phyloP scores from a whole-genome alignment of 2,113 vertebrate species.

The Synodontis membranacea region DNA sequence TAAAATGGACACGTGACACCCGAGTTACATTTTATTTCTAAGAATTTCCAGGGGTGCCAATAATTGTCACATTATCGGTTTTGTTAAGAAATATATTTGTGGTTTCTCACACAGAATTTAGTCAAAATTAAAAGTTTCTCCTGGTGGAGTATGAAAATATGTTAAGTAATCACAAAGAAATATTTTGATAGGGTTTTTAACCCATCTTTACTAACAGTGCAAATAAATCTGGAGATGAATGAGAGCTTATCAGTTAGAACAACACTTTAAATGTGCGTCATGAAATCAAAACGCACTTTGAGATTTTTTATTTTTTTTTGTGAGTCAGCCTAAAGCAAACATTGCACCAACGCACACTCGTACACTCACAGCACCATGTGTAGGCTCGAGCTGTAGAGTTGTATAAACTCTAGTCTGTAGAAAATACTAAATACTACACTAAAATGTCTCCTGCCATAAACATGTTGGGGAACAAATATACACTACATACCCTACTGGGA shows the following conservation, averaged over 20 bases:
- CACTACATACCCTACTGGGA: constrained; percentile 76
- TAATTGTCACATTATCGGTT: not conserved
- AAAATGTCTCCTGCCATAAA: constrained; percentile 10
- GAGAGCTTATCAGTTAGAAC: not conserved
- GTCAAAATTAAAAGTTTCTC: not conserved
- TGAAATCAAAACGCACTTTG: not conserved
- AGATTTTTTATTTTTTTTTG: not conserved
- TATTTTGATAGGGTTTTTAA: not conserved
- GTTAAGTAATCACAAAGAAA: not conserved
- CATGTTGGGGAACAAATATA: no score
- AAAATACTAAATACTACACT: no score
- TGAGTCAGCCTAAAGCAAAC: constrained; percentile 6
- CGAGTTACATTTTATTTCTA: not conserved
- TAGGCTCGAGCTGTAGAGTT: not conserved
- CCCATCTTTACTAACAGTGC: not conserved
- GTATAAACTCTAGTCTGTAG: no score
- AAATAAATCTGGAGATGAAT: not conserved
- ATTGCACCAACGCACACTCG: not conserved
- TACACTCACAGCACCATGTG: not conserved
- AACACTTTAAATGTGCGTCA: not conserved
- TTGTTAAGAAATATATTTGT: not conserved
- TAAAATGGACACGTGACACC: not conserved
- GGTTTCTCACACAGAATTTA: no score
- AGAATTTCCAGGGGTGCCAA: not conserved
- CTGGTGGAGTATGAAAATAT: not conserved